phyloP scores from a whole-genome alignment of 1,140 invertebrate genomes.

The Campodea augens region DNA sequence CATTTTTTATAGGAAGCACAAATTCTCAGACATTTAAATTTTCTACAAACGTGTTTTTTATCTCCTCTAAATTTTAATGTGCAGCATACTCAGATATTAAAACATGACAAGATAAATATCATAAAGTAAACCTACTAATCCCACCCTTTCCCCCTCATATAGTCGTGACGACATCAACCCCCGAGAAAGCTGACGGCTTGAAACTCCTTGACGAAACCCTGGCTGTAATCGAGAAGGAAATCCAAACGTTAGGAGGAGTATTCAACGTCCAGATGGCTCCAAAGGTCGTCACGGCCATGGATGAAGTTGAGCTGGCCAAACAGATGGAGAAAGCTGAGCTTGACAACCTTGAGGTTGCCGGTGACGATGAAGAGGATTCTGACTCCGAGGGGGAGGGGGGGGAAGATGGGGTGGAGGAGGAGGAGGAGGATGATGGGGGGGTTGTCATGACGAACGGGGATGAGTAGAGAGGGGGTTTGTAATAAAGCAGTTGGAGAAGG shows the following conservation, averaged over 20 bases:
- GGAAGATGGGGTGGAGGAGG: constrained; percentile 26
- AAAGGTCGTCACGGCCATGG: constrained; percentile 93
- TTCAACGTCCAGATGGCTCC: constrained; percentile 91
- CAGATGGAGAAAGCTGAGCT: constrained; percentile 85
- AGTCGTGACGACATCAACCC: constrained; percentile 96
- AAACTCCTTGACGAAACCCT: constrained; percentile 75
- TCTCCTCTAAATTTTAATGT: no score
- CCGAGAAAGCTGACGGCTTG: constrained; percentile 85
- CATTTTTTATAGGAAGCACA: no score
- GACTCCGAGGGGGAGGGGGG: constrained; percentile 27
- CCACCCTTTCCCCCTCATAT: constrained; percentile 21
- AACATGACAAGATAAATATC: no score
- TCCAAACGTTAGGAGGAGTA: constrained; percentile 61
- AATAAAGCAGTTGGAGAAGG: no score
- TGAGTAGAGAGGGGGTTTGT: no score
- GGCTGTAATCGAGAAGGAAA: constrained; percentile 66
- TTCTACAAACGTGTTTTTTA: no score
- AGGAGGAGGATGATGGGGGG: constrained; percentile 23
- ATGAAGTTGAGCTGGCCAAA: constrained; percentile 84
- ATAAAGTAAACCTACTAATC: no score
- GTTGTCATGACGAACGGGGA: constrained; percentile 12
- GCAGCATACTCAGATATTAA: no score
- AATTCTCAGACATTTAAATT: no score
- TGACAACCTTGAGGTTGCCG: constrained; percentile 83
- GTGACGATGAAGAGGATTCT: constrained; percentile 61